phyloP scores from a whole-genome alignment of 2,797 vertebrate genomes.

The Gymnoscopelus microlampas region DNA sequence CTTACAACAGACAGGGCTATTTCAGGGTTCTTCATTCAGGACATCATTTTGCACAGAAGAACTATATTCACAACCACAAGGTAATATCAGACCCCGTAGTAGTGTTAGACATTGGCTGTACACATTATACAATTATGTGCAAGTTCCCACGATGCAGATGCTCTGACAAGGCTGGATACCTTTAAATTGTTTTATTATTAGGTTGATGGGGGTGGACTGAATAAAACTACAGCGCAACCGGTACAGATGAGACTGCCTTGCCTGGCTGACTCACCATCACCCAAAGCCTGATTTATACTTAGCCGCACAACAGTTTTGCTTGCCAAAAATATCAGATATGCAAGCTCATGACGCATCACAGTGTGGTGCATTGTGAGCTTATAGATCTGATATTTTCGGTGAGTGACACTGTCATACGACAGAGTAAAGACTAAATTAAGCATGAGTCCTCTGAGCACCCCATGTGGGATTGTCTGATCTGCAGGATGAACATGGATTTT shows the following conservation, averaged over 20 bases:
- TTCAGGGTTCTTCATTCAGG: slow-evolving; percentile 34
- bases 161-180: slow-evolving; percentile 29
- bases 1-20: slow-evolving; percentile 40
- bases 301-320: no score
- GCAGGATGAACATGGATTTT: slow-evolving; percentile 35
- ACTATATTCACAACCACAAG: slow-evolving; percentile 38
- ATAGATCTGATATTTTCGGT: no score
- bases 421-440: no score
- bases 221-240: slow-evolving; percentile 43
- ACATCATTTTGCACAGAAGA: slow-evolving; percentile 40
- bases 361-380: no score
- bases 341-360: no score
- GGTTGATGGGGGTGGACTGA: slow-evolving; percentile 31
- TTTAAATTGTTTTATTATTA: slow-evolving; percentile 52
- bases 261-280: slow-evolving; percentile 52
- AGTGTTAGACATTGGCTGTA: slow-evolving; percentile 32
- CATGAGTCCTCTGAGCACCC: slow-evolving; percentile 33
- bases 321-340: no score
- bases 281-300: no score
- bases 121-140: slow-evolving; percentile 15
- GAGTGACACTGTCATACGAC: no score
- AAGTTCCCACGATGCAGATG: slow-evolving; percentile 39
- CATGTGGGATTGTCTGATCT: not conserved
- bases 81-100: slow-evolving; percentile 28
- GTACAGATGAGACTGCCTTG: slow-evolving; percentile 28